Percentiles rank a stretch among this genome's conserved stretches.
These are phyloP conservation scores for Hyposoter didymator DNA, from an alignment of 2,888 invertebrate species.

Conservation along the genomic window DNA sequence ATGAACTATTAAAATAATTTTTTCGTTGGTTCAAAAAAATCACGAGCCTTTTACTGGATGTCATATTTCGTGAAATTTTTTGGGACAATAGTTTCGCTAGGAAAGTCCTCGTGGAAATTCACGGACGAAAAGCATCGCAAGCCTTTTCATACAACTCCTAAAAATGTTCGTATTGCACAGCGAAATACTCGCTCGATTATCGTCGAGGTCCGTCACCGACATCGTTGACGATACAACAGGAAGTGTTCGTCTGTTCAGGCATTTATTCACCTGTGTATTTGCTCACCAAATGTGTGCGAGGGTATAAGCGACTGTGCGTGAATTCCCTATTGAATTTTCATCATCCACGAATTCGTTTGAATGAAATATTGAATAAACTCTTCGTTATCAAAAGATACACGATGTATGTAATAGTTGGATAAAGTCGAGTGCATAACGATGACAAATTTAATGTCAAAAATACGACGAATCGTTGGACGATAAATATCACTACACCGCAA, in stretches of 20 bases:
- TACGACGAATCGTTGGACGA: constrained; percentile 41
- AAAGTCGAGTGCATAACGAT: constrained; percentile 34
- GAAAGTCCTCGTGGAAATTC: background rate
- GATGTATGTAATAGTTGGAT: constrained; percentile 17
- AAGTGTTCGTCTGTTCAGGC: constrained; percentile 15
- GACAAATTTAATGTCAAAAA: constrained; percentile 32
- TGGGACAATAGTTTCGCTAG: background rate
- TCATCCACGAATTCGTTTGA: background rate
- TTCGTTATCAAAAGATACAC: constrained; percentile 42
- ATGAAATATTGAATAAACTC: background rate
- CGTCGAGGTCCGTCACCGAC: constrained; percentile 29
- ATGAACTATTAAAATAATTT: background rate
- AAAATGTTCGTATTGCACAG: constrained; percentile 31
- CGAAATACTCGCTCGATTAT: constrained; percentile 44
- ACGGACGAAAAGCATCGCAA: background rate
- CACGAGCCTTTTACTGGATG: background rate
- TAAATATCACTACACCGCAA: constrained; percentile 35
- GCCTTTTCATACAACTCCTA: constrained; percentile 14
- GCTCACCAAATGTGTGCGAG: background rate
- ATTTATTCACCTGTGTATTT: constrained; percentile 19
- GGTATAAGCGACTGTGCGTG: background rate
- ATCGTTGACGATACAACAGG: constrained; percentile 25
- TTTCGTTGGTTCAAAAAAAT: background rate
- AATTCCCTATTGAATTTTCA: constrained; percentile 11
- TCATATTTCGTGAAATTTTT: background rate